Conservation (phyloP, 2,113 vertebrate genomes). For the Dasyurus viverrinus region DNA sequence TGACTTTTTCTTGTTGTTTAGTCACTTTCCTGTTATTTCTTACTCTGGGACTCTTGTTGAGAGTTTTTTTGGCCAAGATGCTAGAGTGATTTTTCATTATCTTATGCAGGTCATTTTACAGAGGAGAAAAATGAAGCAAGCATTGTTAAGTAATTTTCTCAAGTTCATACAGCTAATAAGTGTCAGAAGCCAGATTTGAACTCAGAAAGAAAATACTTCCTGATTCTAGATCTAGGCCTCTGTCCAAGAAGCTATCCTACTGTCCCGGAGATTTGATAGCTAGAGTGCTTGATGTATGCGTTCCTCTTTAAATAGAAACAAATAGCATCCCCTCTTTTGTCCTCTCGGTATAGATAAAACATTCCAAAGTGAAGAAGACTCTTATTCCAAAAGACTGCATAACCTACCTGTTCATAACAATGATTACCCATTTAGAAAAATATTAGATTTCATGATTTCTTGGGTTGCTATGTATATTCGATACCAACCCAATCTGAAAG, state of each 20-base stretch:
- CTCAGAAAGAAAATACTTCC: background rate
- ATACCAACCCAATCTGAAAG: background rate
- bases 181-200: background rate
- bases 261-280: no score
- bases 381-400: no score
- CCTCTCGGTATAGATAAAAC: no score
- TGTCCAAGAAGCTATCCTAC: background rate
- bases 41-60: background rate
- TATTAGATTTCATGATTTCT: background rate
- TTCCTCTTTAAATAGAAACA: no score
- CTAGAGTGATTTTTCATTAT: background rate
- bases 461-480: background rate
- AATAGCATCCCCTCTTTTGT: no score
- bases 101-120: background rate
- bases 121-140: background rate
- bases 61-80: background rate
- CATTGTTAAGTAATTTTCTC: background rate
- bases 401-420: background rate
- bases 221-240: background rate
- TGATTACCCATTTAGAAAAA: background rate
- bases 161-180: background rate
- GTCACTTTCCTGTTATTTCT: background rate
- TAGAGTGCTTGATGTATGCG: no score
- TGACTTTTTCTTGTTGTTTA: no score
- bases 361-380: no score